These are phyloP conservation scores for Centropus unirufus DNA, from an alignment of 2,113 vertebrate genomes.

Conservation along the genomic window DNA sequence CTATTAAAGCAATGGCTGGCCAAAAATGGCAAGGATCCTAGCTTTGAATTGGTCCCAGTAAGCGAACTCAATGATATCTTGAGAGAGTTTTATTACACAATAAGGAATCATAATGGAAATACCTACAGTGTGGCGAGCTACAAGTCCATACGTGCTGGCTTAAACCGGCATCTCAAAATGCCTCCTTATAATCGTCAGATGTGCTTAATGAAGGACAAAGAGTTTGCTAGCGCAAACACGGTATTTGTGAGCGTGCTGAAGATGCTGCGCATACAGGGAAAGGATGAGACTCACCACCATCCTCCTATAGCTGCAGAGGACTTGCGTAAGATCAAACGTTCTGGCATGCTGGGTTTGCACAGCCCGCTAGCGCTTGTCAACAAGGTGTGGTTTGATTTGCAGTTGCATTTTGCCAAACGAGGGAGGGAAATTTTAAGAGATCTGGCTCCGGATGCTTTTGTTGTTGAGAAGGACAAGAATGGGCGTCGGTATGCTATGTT, in stretches of 20 bases:
- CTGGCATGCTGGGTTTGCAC: conserved; percentile 69
- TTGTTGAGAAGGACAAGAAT: conserved; percentile 64
- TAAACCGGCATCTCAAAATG: conserved; percentile 73
- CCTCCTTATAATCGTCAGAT: conserved; percentile 66
- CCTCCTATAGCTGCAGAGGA: conserved; percentile 67
- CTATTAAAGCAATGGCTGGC: conserved; percentile 67
- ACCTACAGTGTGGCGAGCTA: conserved; percentile 74
- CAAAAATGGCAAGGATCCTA: conserved; percentile 67
- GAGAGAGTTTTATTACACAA: conserved; percentile 65
- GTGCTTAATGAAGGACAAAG: conserved; percentile 73
- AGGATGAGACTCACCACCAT: conserved; percentile 70
- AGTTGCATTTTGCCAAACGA: conserved; percentile 72
- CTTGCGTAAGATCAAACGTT: conserved; percentile 67
- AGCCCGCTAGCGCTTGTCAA: conserved; percentile 66
- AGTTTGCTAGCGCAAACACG: conserved; percentile 67
- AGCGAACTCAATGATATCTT: conserved; percentile 72
- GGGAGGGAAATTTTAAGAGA: conserved; percentile 74
- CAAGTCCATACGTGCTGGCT: conserved; percentile 71
- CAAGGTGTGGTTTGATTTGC: conserved; percentile 75
- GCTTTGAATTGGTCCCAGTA: conserved; percentile 69
- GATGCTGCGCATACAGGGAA: conserved; percentile 70
- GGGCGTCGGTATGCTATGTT: conserved; percentile 66
- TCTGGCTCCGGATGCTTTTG: conserved; percentile 71
- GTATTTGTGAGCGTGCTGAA: conserved; percentile 67
- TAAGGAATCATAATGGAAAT: conserved; percentile 69